Base-by-base conservation (phyloP, 2,113 vertebrate genomes). In the Chaetorhynchus papuensis region DNA sequence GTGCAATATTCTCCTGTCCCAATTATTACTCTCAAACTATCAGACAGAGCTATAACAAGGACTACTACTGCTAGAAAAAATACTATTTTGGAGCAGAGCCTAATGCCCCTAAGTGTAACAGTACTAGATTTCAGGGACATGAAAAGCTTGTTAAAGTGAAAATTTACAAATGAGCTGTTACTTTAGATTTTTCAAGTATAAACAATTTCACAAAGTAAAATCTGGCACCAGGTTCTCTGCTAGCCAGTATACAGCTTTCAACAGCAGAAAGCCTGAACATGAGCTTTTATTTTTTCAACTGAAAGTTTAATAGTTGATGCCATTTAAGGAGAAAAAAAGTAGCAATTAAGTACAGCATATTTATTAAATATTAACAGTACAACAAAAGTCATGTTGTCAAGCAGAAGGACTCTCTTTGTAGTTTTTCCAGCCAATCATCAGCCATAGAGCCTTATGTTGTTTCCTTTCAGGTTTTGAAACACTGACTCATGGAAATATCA, bases 381-480 rank as follows among this genome's bases (percentile, higher is more conserved):
- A 49, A 77, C 42, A 87, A 61, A 89, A 93, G 57, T 30, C 70
- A 87, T 76, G 52, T 93, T 85, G 81, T 86, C 77, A 84, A 84
- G 97, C 89, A 97, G 94, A 94, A 96, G 64, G 26, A 60, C 68
- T 90, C 21, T 66, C 97, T 97, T 97, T 98, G 95, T 97, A 98
- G 98, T 97, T 97, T 96, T 93, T 97, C 97, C 97, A 97, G 96
- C 98, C 98, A 98, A 97, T 98, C 98, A 98, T 96, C 97, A 97
- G 95, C 96, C 93, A 83, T 17, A 69, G 17, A 90, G 53, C 64
- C 98, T 93, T 94, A 95, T 97, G 97, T 91, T 96, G 98, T 98
- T 98, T 99, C 98, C 98, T 98, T 97, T 96, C 96, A 97, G 96
- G 97, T 97, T 94, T 93, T 96, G 96, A 95, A 97, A 94, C 89